Base-by-base conservation (phyloP, 2,113 vertebrate species). In the Polyodon spathula region DNA sequence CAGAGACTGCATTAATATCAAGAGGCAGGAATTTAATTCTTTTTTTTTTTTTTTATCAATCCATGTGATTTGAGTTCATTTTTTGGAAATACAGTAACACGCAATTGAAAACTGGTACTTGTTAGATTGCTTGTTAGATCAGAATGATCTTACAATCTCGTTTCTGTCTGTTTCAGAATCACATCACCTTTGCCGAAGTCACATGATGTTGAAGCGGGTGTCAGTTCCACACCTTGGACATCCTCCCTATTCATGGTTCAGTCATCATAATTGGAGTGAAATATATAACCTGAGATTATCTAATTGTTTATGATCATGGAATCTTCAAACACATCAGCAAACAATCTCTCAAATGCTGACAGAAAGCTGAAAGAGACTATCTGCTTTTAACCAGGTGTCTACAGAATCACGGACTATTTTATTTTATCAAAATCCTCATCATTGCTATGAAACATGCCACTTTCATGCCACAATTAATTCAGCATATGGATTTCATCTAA, bases 171-270 rank as follows among this genome's bases (percentile, higher is more conserved):
- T 74, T 39, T 40, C 76, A 93, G 91, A 92, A 90, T 87, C 87
- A 90, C 76, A 83, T 91, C 82, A 88, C 86, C 81, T 93, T 92
- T 60, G 90, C 91, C 40, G 91, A 93, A 81, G 87, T 93, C 84
- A 93, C 91, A 93, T 93, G 91, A 93, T 87, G 75, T 69, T 70
- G 81, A 86, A 0, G 72, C 69, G 55, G 73, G 78, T 38, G 79
- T 73, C 0, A 73, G 71, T 68, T 81, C 81, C 50, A 77, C 84
- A 64, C 84, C 82, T 62, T 87, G 87, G 86, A 87, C 84, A 65
- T 86, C 83, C 60, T 86, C 85, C 75, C 86, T 88, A 76, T 87
- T 88, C 80, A 83, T 83, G 76, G 68, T 74, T 72, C 83, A 80
- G 70, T 81, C 81, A 62, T 66, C 66, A 81, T 81, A 80, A 78